Base-by-base conservation (phyloP, 2,888 invertebrate genomes). In the Ornithoptera alexandrae region DNA sequence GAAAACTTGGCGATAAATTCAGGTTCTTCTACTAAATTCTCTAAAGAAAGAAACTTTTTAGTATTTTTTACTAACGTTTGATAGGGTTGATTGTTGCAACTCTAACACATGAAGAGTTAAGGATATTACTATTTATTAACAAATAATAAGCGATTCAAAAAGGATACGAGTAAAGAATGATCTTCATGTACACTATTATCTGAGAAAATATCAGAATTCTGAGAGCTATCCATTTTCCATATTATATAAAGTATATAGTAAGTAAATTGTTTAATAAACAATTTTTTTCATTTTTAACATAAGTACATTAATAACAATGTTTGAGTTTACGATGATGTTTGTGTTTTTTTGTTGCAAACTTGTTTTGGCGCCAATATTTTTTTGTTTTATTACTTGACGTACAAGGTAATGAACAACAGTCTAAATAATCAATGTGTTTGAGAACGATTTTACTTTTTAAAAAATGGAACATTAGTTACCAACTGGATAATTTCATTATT, bases 221-320 rank as follows among this genome's bases (percentile, higher is more conserved):
- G 85, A 18, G 89, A 88, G 73, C 86, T 77, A 72, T 88, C 81
- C 88, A 88, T 88, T 0, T 36, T 56, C n/a, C 7, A 24, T 24
- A 1, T 50, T 30, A 61, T 30, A 5, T 30, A 30, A 30, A 30
- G 30, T 3, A 30, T 30, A 30, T 30, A 30, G 5, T 30, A 4
- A 30, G 30, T 30, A 30, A 30, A 30, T 3, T 42, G 12, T 62
- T 62, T 42, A 57, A 57, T n/a, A 17, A 53, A 53, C 0, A 1
- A 1, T 7, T 39, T 39, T 8, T 10, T 39, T 39, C 1, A 39
- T 39, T 39, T 39, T 39, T 39, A 39, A 39, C 10, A 39, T 30
- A 30, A 30, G 30, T 30, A 30, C 30, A 5, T 30, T 30, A 30
- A 30, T 0, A 30, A 30, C 30, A 30, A 30, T 30, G 30, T 30